Conservation (phyloP, 2,888 invertebrate species). For the Sphinx pinastri region DNA sequence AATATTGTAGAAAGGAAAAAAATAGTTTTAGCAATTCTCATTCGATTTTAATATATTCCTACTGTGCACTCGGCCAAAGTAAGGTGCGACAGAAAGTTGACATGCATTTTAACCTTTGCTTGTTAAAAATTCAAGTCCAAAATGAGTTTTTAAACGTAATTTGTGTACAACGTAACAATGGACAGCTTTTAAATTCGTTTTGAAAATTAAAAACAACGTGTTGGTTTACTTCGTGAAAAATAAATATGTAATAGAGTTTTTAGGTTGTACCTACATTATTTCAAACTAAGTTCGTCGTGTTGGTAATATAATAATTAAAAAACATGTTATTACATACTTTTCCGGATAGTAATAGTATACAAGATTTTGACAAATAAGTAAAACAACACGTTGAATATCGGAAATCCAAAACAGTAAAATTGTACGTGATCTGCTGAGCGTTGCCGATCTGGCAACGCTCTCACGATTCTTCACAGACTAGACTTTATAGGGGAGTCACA, state of each 20-base stretch:
- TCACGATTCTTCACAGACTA: too few relatives aligned
- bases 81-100: not conserved
- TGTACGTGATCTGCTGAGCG: too few relatives aligned
- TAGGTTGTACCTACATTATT: too few relatives aligned
- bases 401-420: too few relatives aligned
- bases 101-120: not conserved
- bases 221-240: not conserved
- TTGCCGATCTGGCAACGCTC: too few relatives aligned
- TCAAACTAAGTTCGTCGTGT: too few relatives aligned
- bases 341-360: too few relatives aligned
- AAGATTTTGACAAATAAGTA: too few relatives aligned
- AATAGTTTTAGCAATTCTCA: not conserved
- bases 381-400: too few relatives aligned
- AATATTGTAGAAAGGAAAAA: not conserved
- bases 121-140: not conserved
- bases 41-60: slow-evolving; percentile 1
- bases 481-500: too few relatives aligned
- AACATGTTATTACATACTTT: not conserved
- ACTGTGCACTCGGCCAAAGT: not conserved
- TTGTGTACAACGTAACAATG: not conserved
- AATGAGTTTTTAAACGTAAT: not conserved
- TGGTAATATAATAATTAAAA: too few relatives aligned
- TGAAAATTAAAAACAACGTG: not conserved
- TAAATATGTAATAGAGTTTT: not conserved
- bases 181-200: not conserved